Conservation (phyloP, 2,797 vertebrate genomes). For the Cossypha heuglini region DNA sequence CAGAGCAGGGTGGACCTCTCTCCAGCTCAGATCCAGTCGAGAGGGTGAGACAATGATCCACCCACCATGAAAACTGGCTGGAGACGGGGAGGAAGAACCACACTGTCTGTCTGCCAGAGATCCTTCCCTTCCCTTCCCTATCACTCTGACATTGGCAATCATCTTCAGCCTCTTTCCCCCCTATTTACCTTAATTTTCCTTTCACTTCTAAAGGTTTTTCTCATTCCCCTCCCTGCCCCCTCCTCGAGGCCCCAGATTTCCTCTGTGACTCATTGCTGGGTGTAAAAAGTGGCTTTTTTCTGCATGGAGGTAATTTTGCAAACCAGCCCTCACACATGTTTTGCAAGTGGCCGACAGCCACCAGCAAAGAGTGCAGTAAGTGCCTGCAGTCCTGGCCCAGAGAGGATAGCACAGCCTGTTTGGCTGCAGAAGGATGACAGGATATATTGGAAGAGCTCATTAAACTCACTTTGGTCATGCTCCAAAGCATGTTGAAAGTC, state of each 20-base stretch:
- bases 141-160: neutral
- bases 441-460: neutral
- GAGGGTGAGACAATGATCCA: neutral
- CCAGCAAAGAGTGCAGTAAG: neutral
- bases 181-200: neutral
- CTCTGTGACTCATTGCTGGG: neutral
- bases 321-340: neutral
- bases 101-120: neutral
- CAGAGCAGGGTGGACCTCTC: neutral
- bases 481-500: neutral
- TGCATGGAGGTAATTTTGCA: neutral
- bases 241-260: neutral
- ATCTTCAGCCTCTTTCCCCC: neutral
- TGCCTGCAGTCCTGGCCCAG: neutral
- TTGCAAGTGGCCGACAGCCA: neutral
- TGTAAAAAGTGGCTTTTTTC: neutral
- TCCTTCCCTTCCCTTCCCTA: neutral
- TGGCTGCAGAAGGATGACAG: neutral
- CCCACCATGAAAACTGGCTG: rapidly evolving
- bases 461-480: neutral
- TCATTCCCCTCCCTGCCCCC: rapidly evolving
- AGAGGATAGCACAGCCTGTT: neutral
- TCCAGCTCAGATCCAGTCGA: neutral
- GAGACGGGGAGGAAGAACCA: neutral
- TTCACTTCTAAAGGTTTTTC: neutral